These are phyloP conservation scores for Anastrepha ludens DNA, from an alignment of 1,140 invertebrate genomes.

Conservation along the genomic window DNA sequence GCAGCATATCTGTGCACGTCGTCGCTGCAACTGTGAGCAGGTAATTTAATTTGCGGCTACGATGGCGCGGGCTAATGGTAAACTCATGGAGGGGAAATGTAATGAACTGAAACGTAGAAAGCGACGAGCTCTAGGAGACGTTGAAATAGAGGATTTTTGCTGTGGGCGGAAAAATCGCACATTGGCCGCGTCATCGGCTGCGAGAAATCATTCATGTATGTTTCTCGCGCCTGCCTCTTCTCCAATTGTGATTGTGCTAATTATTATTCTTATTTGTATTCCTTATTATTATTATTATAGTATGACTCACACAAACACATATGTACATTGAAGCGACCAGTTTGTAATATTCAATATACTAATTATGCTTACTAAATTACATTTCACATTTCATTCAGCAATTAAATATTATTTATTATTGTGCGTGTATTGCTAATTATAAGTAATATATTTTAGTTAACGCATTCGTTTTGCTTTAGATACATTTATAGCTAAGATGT, in stretches of 20 bases:
- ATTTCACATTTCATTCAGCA: slow-evolving; percentile 45
- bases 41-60: slow-evolving; percentile 51
- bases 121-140: neutral
- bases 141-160: neutral
- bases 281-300: slow-evolving; percentile 69
- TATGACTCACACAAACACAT: slow-evolving; percentile 7
- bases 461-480: too few relatives aligned
- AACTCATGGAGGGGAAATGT: neutral
- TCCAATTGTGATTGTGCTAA: slow-evolving; percentile 63
- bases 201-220: neutral
- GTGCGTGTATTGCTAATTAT: slow-evolving; percentile 11
- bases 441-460: slow-evolving; percentile 27
- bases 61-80: slow-evolving; percentile 21
- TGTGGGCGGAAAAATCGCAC: neutral
- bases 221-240: slow-evolving; percentile 60
- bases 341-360: neutral
- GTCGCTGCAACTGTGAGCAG: slow-evolving; percentile 50
- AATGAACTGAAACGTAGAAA: neutral
- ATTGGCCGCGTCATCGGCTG: neutral
- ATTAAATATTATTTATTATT: slow-evolving; percentile 34
- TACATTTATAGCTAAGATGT: too few relatives aligned
- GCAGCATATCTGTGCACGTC: slow-evolving; percentile 44
- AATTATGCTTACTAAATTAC: neutral
- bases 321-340: neutral
- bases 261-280: slow-evolving; percentile 64